Evolutionary conservation across 1,140 invertebrate species (phyloP).

Genomic region (Leptinotarsa undecemlineata): DNA sequence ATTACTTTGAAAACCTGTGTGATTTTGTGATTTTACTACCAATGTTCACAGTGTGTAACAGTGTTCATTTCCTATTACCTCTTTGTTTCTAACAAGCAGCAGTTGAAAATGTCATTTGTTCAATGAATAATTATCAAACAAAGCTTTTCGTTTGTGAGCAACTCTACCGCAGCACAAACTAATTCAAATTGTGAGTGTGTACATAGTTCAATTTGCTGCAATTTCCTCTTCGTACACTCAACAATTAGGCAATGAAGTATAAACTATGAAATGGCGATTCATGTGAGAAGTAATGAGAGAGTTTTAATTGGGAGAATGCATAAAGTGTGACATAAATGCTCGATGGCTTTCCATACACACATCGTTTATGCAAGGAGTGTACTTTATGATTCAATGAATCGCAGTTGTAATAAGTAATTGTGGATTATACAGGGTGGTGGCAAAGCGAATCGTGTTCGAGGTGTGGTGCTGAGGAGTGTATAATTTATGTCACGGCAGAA

Average conservation of each 20-base stretch:
- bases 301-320: constrained; percentile 1
- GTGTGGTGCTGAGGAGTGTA: background rate
- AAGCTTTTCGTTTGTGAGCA: background rate
- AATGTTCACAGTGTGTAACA: too few species aligned
- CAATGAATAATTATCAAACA: background rate
- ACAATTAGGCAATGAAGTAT: constrained; percentile 8
- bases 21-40: too few species aligned
- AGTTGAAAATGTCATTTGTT: background rate
- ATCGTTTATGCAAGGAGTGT: background rate
- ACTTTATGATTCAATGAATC: background rate
- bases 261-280: background rate
- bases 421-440: constrained; percentile 2
- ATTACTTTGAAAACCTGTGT: too few species aligned
- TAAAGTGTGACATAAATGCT: background rate
- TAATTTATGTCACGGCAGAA: too few species aligned
- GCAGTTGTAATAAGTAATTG: constrained; percentile 3
- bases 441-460: background rate
- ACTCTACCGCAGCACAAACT: background rate
- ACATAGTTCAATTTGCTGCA: constrained; percentile 8
- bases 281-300: constrained; percentile 2
- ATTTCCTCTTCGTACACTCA: background rate
- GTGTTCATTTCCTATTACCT: too few species aligned
- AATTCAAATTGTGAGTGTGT: background rate
- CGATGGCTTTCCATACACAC: background rate
- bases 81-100: too few species aligned